Conservation (phyloP, 1,140 invertebrate species). For the Atta cephalotes region DNA sequence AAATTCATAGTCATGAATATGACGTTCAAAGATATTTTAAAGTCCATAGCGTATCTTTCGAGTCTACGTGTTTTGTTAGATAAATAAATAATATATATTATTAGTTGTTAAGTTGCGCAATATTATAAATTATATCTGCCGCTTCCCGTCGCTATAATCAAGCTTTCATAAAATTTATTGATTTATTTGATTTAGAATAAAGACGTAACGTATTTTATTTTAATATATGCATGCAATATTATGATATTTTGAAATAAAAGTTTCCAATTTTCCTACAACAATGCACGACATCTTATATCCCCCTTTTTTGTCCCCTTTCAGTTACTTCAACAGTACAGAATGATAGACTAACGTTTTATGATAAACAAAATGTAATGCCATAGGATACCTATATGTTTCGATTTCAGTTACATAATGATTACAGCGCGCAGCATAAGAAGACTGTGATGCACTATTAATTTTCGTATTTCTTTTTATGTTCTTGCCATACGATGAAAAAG, state of each 20-base stretch:
- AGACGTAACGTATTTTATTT: conserved; percentile 7
- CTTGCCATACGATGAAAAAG: conserved; percentile 12
- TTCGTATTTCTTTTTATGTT: not conserved
- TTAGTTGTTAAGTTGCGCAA: not conserved
- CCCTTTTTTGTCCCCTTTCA: not conserved
- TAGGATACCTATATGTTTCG: not conserved
- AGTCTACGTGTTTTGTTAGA: conserved; percentile 44
- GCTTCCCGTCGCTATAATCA: not conserved
- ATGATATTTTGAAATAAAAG: not conserved
- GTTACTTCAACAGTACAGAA: not conserved
- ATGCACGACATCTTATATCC: not conserved
- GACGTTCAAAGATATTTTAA: conserved; percentile 54
- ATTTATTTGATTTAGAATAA: conserved; percentile 1
- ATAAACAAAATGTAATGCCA: not conserved
- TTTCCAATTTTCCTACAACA: not conserved
- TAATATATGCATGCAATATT: not conserved
- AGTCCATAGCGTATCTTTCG: conserved; percentile 55
- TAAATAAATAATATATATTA: conserved; percentile 4
- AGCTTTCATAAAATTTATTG: not conserved
- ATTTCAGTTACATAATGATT: not conserved
- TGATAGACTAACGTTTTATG: conserved; percentile 10
- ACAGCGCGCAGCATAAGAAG: not conserved
- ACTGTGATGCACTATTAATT: conserved; percentile 26
- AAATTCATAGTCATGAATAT: conserved; percentile 56
- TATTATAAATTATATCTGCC: not conserved